Evolutionary conservation across 2,888 invertebrate species (phyloP), one percentile per base, ranked within the genome.

Genomic region (Conchocele bisecta): DNA sequence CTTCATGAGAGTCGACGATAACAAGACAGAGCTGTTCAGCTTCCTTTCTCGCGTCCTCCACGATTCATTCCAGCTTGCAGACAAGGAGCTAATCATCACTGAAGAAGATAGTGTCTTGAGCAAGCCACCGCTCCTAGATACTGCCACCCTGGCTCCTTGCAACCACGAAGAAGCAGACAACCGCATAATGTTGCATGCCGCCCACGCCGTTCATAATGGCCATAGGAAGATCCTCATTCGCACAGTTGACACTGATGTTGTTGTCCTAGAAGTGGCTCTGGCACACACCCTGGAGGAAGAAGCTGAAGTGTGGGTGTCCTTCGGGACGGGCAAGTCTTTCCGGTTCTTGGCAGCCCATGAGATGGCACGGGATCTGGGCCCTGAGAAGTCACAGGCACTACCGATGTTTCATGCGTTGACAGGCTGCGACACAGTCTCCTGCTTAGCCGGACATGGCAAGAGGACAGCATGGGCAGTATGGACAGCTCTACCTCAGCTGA

Each of bases 91-190:
- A n/a, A n/a, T n/a, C n/a, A n/a, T n/a, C n/a, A n/a, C n/a, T n/a
- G n/a, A n/a, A n/a, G n/a, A n/a, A n/a, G n/a, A n/a, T n/a, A n/a
- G n/a, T n/a, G n/a, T n/a, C n/a, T n/a, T n/a, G n/a, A n/a, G n/a
- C n/a, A n/a, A n/a, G n/a, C n/a, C n/a, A n/a, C n/a, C n/a, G n/a
- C n/a, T n/a, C n/a, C n/a, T n/a, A n/a, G n/a, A n/a, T n/a, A n/a
- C n/a, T n/a, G n/a, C n/a, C n/a, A n/a, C n/a, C n/a, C n/a, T n/a
- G n/a, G 35, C 51, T 29, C 74, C 70, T 24, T 69, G 73, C 39
- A 29, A 20, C n/a, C 73, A 75, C 29, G 69, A 73, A 31, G 66
- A 75, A 53, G 67, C 65, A 22, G 71, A 75, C 44, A 63, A 57
- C 17, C 7, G 70, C 15, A 31, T 64, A 28, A 26, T 57, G 11